Base-by-base conservation (phyloP, 2,797 vertebrate species). In the Crenichthys baileyi region DNA sequence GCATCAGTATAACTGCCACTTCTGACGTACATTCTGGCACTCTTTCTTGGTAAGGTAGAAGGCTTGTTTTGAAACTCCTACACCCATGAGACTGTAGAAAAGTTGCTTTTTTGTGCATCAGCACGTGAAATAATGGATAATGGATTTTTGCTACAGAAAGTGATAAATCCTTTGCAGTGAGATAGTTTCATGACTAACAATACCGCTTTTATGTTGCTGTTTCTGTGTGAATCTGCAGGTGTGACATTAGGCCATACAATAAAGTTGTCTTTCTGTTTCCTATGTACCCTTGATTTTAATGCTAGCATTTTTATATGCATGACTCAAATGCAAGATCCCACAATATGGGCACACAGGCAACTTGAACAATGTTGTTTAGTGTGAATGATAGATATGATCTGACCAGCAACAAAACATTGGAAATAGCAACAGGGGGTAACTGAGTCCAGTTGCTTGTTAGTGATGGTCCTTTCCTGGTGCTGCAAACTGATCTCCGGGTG, bases 21-120 rank as follows among this genome's bases (percentile, higher is more conserved):
- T 72, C 31, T 80, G 61, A 85, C 67, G 81, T 67, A 24, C 18
- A 41, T 41, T 18, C 20, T 41, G 31, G 13, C 63, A 55, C 22
- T 48, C 31, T 67, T 75, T 81, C 74, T 56, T 20, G 63, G 73
- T 76, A 48, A 70, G 76, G 20, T 16, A 24, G 36, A 41, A 24
- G 39, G 63, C 31, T 41, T 67, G 20, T 41, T 12, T 11, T 41
- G 1, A 41, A 36, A 63, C 61, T 36, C 61, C 29, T 15, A 36
- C 20, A 36, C 61, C 15, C 29, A 63, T 36, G 29, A 36, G 16
- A 36, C 29, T 20, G 29, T 31, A 63, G 13, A 63, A 36, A 63
- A 41, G 9, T 20, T 8, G 4, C 31, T 22, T 39, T 41, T 82
- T 75, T 65, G 41, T 73, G 16, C 6, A 51, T 76, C 29, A 24